phyloP scores from a whole-genome alignment of 2,797 vertebrate species.

The Silurus aristotelis region DNA sequence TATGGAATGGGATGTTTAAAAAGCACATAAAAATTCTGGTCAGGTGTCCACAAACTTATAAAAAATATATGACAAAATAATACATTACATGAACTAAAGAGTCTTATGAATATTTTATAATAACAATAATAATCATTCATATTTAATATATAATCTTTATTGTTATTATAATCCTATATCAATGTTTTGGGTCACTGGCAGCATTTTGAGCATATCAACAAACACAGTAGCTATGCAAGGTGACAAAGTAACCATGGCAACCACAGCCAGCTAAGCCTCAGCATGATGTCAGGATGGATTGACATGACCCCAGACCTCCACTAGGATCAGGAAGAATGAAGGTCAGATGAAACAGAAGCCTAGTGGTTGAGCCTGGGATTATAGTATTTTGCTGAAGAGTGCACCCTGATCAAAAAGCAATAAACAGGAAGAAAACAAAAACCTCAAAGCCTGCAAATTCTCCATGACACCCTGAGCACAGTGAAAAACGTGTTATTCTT shows the following conservation, averaged over 20 bases:
- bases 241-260: slow-evolving; percentile 51
- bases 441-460: neutral
- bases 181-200: slow-evolving; percentile 22
- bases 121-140: slow-evolving; percentile 4
- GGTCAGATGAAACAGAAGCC: slow-evolving; percentile 23
- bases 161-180: neutral
- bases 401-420: neutral
- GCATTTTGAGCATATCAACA: slow-evolving; percentile 34
- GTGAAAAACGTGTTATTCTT: neutral
- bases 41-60: no score
- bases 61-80: neutral
- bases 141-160: neutral
- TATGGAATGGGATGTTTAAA: no score
- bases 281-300: slow-evolving; percentile 31
- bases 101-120: neutral
- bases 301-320: slow-evolving; percentile 13
- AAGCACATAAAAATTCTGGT: no score
- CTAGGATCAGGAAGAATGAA: neutral
- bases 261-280: slow-evolving; percentile 14
- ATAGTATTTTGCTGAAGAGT: neutral
- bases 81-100: neutral
- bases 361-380: slow-evolving; percentile 1
- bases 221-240: slow-evolving; percentile 24
- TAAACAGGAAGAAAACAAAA: neutral
- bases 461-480: neutral